Evolutionary conservation across 2,113 vertebrate genomes (phyloP).

Genomic region (Eulemur rufifrons): DNA sequence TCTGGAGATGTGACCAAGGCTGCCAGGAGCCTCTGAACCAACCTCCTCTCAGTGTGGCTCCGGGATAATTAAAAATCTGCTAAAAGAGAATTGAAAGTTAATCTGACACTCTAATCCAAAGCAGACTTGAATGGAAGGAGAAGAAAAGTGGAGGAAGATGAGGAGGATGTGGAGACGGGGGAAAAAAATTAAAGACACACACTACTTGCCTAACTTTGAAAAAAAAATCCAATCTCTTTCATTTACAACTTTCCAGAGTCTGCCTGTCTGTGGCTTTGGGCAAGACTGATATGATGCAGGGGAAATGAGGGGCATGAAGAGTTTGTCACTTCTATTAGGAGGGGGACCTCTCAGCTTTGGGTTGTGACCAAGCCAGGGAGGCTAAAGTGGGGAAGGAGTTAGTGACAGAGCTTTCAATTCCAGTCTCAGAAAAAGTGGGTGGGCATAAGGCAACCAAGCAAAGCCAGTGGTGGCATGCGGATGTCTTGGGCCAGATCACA

Average conservation of each 20-base stretch:
- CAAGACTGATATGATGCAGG: neutral
- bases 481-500: neutral
- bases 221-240: constrained; percentile 12
- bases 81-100: constrained; percentile 75
- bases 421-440: neutral
- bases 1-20: constrained; percentile 79
- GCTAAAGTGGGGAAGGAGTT: neutral
- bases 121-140: constrained; percentile 31
- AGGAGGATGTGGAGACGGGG: neutral
- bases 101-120: constrained; percentile 61
- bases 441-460: neutral
- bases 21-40: constrained; percentile 59
- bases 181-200: neutral
- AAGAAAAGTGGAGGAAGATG: neutral
- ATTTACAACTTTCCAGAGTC: neutral
- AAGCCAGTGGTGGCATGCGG: neutral
- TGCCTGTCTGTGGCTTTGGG: neutral
- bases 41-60: constrained; percentile 72
- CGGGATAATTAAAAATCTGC: constrained; percentile 81
- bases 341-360: neutral
- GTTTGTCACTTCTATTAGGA: neutral
- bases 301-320: neutral
- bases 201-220: constrained; percentile 29
- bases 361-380: neutral
- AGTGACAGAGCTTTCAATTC: neutral